These are phyloP conservation scores for Urocolius indicus DNA, from an alignment of 2,113 vertebrate genomes.

Conservation along the genomic window DNA sequence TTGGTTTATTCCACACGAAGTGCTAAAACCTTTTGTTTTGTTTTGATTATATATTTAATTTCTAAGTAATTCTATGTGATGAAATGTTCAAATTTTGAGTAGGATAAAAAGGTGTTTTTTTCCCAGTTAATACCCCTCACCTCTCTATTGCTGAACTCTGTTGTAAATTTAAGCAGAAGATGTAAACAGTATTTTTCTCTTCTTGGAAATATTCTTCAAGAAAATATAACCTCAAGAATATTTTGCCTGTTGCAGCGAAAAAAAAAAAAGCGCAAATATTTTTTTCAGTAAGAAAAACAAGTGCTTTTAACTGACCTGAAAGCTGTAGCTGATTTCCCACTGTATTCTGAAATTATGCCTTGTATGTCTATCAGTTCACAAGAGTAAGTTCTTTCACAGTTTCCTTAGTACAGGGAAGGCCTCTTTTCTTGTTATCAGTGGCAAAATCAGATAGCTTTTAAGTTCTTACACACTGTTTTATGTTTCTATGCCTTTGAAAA, in stretches of 20 bases:
- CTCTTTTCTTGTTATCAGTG: background rate
- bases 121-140: fast-evolving
- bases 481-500: background rate
- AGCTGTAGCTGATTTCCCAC: background rate
- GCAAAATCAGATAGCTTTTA: background rate
- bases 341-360: background rate
- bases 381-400: background rate
- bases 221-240: background rate
- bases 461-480: background rate
- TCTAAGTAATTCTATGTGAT: background rate
- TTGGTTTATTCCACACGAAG: background rate
- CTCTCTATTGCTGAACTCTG: fast-evolving
- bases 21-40: background rate
- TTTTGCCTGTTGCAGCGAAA: background rate
- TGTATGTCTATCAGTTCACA: background rate
- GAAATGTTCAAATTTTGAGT: background rate
- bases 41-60: background rate
- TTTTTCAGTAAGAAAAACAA: background rate
- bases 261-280: background rate
- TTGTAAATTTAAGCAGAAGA: background rate
- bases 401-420: background rate
- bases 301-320: background rate
- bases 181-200: background rate
- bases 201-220: background rate
- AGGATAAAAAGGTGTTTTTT: background rate